phyloP scores from a whole-genome alignment of 2,113 vertebrate genomes.

The Onychostoma macrolepis region DNA sequence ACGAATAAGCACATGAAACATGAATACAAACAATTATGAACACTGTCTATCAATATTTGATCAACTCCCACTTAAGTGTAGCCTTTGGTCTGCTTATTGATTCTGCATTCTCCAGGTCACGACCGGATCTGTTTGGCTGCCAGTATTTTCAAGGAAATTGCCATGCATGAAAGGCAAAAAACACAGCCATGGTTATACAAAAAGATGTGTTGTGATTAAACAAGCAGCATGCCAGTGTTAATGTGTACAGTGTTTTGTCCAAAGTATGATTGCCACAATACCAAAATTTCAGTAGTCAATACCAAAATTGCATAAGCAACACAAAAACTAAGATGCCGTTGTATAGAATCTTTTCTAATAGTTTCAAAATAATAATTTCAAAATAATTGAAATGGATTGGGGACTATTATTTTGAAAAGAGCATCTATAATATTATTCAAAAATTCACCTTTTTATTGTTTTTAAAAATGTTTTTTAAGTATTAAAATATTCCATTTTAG shows the following conservation, averaged over 20 bases:
- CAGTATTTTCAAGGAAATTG: constrained; percentile 19
- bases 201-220: neutral
- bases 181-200: neutral
- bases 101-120: constrained; percentile 60
- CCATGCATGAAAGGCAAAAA: neutral
- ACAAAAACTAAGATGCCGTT: neutral
- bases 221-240: neutral
- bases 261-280: neutral
- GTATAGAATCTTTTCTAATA: neutral
- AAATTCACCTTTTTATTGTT: neutral
- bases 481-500: neutral
- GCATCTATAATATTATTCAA: neutral
- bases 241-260: neutral
- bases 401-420: neutral
- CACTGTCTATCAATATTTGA: constrained; percentile 59
- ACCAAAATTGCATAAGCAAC: neutral
- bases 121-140: constrained; percentile 56
- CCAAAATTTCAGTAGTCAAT: neutral
- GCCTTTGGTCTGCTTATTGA: constrained; percentile 59
- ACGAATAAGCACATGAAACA: neutral
- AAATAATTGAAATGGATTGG: neutral
- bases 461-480: neutral
- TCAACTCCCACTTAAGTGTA: constrained; percentile 57
- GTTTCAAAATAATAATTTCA: too few relatives aligned
- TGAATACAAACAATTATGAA: constrained; percentile 26